Evolutionary conservation across 2,797 vertebrate species (phyloP).

Genomic region (Rhinogobio ventralis): DNA sequence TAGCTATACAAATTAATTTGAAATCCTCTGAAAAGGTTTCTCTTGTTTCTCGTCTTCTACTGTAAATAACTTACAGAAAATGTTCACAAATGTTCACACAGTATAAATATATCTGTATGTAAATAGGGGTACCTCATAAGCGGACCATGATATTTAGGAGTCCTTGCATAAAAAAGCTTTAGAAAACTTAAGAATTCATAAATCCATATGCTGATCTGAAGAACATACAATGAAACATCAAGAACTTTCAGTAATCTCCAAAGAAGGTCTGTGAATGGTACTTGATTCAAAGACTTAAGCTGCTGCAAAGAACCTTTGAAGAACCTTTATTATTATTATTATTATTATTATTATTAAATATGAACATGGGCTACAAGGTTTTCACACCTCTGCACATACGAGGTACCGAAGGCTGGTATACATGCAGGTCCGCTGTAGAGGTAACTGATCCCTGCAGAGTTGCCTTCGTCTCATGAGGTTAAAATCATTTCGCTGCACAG

Average conservation of each 20-base stretch:
- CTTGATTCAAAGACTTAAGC: not conserved
- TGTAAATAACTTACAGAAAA: too few relatives aligned
- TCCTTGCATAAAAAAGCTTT: too few relatives aligned
- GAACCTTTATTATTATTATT: not conserved
- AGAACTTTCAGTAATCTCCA: not conserved
- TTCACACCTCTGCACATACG: conserved; percentile 20
- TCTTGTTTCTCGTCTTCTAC: not conserved
- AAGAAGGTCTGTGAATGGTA: not conserved
- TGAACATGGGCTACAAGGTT: not conserved
- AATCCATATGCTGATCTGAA: not conserved
- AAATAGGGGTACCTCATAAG: too few relatives aligned
- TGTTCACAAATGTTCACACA: too few relatives aligned
- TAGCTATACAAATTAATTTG: not conserved
- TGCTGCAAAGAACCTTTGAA: not conserved
- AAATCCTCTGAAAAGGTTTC: not conserved
- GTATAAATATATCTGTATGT: too few relatives aligned
- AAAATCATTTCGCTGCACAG: conserved; percentile 59
- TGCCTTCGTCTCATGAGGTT: conserved; percentile 54
- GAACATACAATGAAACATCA: not conserved
- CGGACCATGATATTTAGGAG: too few relatives aligned
- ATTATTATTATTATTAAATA: not conserved
- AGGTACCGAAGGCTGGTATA: conserved; percentile 28
- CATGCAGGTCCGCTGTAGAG: conserved; percentile 34
- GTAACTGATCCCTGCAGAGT: conserved; percentile 58
- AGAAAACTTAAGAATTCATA: not conserved